A percentile compares a stretch with the other conserved stretches of the same genome.
These are phyloP conservation scores for Heliconius charithonia DNA, from an alignment of 2,888 invertebrate species.

Conservation along the genomic window DNA sequence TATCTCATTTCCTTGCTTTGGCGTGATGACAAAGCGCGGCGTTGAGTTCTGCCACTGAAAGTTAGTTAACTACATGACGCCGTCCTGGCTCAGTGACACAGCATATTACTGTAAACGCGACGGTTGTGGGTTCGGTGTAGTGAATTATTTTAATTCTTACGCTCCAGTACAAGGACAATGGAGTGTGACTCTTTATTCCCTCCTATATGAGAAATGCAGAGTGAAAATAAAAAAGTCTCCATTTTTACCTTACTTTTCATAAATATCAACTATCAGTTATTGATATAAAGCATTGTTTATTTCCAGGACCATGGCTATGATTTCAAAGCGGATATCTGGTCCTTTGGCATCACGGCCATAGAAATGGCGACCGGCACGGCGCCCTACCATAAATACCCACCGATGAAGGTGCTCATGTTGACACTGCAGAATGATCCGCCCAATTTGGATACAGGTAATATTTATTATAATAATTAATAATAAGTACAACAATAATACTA, in stretches of 20 bases:
- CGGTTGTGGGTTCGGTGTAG: too few species aligned
- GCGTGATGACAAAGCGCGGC: not conserved
- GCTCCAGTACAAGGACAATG: not conserved
- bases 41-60: not conserved
- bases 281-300: not conserved
- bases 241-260: too few species aligned
- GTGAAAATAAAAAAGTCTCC: not conserved
- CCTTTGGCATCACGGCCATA: conserved; percentile 97
- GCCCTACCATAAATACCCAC: conserved; percentile 99
- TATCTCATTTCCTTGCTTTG: not conserved
- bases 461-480: not conserved
- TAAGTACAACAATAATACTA: too few species aligned
- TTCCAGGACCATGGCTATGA: conserved; percentile 96
- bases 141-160: not conserved
- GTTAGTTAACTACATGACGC: too few species aligned
- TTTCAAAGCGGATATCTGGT: conserved; percentile 94
- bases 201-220: too few species aligned
- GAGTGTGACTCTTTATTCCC: not conserved
- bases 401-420: conserved; percentile 99
- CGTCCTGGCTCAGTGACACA: too few species aligned
- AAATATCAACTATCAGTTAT: not conserved
- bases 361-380: conserved; percentile 99
- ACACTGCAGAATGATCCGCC: conserved; percentile 99
- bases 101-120: too few species aligned
- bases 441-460: conserved; percentile 91